These are phyloP conservation scores for Mastigias papua DNA, from an alignment of 30 jellyfish, hydroid and myxozoan species.

Conservation along the genomic window DNA sequence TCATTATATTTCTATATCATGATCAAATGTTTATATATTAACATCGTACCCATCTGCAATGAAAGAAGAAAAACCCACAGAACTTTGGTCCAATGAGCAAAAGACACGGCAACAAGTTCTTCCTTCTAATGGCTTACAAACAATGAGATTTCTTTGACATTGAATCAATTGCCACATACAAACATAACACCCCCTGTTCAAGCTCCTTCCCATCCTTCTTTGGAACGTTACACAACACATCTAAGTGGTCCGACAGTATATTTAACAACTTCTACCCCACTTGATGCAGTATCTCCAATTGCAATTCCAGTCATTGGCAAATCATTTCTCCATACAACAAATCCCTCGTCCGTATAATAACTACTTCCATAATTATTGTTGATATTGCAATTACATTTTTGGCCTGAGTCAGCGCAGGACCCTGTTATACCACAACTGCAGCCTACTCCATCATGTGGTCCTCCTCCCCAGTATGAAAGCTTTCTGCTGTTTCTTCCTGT, in stretches of 20 bases:
- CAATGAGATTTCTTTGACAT: too few species aligned
- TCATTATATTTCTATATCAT: too few species aligned
- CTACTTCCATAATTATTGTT: constrained; percentile 5
- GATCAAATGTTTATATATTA: too few species aligned
- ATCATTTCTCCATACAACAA: constrained; percentile 6
- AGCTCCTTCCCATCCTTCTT: too few species aligned
- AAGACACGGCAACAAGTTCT: too few species aligned
- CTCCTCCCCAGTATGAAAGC: constrained; percentile 48
- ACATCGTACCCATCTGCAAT: too few species aligned
- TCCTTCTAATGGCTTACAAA: too few species aligned
- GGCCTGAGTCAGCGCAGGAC: not conserved
- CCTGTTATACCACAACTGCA: constrained; percentile 15
- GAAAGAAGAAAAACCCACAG: too few species aligned
- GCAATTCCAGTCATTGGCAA: constrained; percentile 63
- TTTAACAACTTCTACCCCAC: constrained; percentile 24
- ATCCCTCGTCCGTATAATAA: constrained; percentile 26
- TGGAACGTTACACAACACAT: not conserved
- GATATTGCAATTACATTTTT: constrained; percentile 33
- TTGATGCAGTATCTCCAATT: constrained; percentile 42
- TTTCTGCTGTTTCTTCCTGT: constrained; percentile 19
- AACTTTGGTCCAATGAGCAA: too few species aligned
- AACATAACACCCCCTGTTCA: too few species aligned
- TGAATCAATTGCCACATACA: too few species aligned
- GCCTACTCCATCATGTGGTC: constrained; percentile 32
- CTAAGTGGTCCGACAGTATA: constrained; percentile 45